Conservation (phyloP, 2,113 vertebrate genomes). For the Ovibos moschatus region DNA sequence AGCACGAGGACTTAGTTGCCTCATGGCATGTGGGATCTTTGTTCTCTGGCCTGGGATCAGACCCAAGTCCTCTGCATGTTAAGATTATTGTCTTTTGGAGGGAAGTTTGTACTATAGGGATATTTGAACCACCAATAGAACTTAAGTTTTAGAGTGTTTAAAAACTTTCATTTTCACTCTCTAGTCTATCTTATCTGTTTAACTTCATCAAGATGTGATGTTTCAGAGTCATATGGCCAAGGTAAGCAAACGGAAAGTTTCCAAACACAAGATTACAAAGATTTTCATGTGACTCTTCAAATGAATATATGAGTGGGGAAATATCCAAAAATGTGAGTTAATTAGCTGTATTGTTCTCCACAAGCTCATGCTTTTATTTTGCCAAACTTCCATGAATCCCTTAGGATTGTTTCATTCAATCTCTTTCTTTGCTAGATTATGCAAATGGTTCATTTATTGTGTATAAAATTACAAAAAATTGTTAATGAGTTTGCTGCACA, state of each 20-base stretch:
- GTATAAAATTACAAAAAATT: conserved; percentile 8
- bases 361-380: conserved; percentile 49
- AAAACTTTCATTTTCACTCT: neutral
- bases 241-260: neutral
- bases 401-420: neutral
- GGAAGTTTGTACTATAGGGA: neutral
- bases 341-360: neutral
- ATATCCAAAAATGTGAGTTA: conserved; percentile 1
- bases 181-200: neutral
- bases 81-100: neutral
- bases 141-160: conserved; percentile 3
- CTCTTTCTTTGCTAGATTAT: conserved; percentile 20
- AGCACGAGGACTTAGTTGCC: neutral
- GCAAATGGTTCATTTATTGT: conserved; percentile 5
- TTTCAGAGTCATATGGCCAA: conserved; percentile 8
- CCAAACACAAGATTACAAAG: neutral
- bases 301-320: neutral
- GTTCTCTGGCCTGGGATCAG: neutral
- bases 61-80: neutral
- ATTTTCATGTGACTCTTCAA: neutral
- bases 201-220: neutral
- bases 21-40: neutral
- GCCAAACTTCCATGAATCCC: conserved; percentile 7
- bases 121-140: neutral
- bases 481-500: conserved; percentile 46